A percentile compares a stretch with the other conserved stretches of the same genome.
Evolutionary conservation across 2,113 vertebrate species (phyloP).

Genomic region (Xiphophorus couchianus): DNA sequence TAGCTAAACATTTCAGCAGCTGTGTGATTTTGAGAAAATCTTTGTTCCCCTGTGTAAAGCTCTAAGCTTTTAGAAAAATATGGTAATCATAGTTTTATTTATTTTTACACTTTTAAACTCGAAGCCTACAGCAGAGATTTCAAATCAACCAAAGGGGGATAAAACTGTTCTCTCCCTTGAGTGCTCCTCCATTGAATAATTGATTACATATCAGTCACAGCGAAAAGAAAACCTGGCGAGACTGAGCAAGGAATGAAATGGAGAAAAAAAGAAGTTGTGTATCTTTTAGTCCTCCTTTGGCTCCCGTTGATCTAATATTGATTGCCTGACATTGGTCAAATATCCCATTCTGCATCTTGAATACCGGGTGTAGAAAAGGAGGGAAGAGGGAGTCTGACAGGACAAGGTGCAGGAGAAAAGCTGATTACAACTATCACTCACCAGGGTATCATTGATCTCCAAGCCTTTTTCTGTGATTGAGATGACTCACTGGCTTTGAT

Average conservation of each 20-base stretch:
- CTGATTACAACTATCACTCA: constrained; percentile 49
- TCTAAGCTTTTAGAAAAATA: constrained; percentile 9
- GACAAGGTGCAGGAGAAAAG: constrained; percentile 27
- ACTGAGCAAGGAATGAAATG: constrained; percentile 29
- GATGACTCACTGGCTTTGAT: constrained; percentile 31
- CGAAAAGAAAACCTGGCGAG: constrained; percentile 45
- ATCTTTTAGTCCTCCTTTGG: constrained; percentile 37
- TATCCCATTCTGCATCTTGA: constrained; percentile 62
- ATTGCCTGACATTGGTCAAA: constrained; percentile 67
- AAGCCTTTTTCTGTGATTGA: constrained; percentile 44
- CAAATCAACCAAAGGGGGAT: constrained; percentile 46
- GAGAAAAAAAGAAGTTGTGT: constrained; percentile 17
- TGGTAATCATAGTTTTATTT: not conserved
- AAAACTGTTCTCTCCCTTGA: constrained; percentile 23
- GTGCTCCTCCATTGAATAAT: constrained; percentile 58
- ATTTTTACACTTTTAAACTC: constrained; percentile 1
- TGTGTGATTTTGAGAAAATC: not conserved
- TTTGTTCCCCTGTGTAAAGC: constrained; percentile 2
- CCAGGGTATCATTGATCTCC: constrained; percentile 36
- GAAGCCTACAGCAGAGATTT: constrained; percentile 16
- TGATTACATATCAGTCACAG: constrained; percentile 72
- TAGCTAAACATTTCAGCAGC: constrained; percentile 26
- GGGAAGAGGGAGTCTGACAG: constrained; percentile 9
- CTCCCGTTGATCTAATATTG: constrained; percentile 69
- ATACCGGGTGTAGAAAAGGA: constrained; percentile 11